phyloP scores from a whole-genome alignment of 53 echinoderm and acorn worm genomes.

The Luidia sarsii region DNA sequence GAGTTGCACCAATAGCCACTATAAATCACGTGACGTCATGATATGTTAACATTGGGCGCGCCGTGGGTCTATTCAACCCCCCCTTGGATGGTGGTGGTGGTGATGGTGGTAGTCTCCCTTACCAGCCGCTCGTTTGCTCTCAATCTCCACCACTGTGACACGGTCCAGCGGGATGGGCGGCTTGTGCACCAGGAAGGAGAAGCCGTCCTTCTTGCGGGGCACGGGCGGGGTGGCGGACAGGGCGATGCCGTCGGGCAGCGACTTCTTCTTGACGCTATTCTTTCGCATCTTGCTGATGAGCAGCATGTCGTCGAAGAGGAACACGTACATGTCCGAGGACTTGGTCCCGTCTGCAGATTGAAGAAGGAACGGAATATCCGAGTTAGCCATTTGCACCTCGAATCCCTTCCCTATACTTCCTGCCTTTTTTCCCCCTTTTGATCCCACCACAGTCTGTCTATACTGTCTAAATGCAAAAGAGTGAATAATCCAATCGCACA shows the following conservation, averaged over 20 bases:
- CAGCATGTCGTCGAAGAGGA: constrained; percentile 94
- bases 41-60: no score
- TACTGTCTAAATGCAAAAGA: no score
- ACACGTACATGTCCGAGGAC: constrained; percentile 79
- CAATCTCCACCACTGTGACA: constrained; percentile 77
- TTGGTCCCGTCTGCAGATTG: constrained; percentile 78
- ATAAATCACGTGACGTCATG: no score
- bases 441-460: no score
- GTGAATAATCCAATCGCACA: no score
- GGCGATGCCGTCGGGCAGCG: constrained; percentile 54
- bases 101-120: not conserved
- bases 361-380: no score
- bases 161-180: constrained; percentile 89
- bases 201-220: constrained; percentile 74
- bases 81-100: no score
- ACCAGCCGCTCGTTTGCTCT: constrained; percentile 76
- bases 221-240: constrained; percentile 51
- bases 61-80: no score
- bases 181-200: constrained; percentile 68
- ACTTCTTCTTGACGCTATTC: constrained; percentile 69
- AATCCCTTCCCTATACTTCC: no score
- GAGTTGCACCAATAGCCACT: no score
- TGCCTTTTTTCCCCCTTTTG: no score
- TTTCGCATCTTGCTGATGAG: constrained; percentile 78
- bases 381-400: no score